Base-by-base conservation (phyloP, 2,797 vertebrate species). In the Lutjanus argentimaculatus region DNA sequence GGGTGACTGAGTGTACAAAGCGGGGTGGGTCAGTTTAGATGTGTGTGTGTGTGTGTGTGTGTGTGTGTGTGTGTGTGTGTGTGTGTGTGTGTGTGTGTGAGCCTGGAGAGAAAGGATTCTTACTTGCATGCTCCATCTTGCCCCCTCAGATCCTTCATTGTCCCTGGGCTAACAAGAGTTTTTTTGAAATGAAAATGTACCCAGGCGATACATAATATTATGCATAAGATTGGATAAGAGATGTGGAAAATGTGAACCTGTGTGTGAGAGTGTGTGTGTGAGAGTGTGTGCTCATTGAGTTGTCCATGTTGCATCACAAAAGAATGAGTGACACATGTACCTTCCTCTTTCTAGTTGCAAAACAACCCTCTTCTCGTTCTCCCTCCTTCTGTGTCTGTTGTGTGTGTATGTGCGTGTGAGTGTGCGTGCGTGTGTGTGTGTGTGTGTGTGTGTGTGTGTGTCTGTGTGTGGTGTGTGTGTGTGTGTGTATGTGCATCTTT, bases 331-430 rank as follows among this genome's bases (percentile, higher is more conserved):
- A 86, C 84, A 91, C 82, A 82, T 73, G 66, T 11, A 65, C 77
- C 90, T 94, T 94, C 93, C 93, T 91, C 93, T 93, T 94, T 93
- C 55, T 79, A 53, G 77, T 92, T 93, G 93, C 93, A 93, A 92
- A 90, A 94, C 85, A 90, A 49, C 80, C 56, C 87, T 89, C 80
- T 85, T 86, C 85, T 85, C 40, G 53, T 88, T 90, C 88, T 73
- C 70, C 59, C 43, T 76, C 66, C 68, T 51, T 71, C 52, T 79
- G 51, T 25, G 36, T 80, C 43, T 74, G 64, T 82, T 82, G 64
- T 67, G 59, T 55, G 72, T 79, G 64, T 81, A 52, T 59, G 68
- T 46, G 30, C 65, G 67, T 19, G 57, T 21, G 52, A 48, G 45
- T 91, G 55, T 73, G 63, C 82, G 73, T 64, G 67, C 3, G 25